Evolutionary conservation across 1,140 invertebrate species (phyloP), one percentile per base, ranked within the genome.

Genomic region (Ostrea edulis): DNA sequence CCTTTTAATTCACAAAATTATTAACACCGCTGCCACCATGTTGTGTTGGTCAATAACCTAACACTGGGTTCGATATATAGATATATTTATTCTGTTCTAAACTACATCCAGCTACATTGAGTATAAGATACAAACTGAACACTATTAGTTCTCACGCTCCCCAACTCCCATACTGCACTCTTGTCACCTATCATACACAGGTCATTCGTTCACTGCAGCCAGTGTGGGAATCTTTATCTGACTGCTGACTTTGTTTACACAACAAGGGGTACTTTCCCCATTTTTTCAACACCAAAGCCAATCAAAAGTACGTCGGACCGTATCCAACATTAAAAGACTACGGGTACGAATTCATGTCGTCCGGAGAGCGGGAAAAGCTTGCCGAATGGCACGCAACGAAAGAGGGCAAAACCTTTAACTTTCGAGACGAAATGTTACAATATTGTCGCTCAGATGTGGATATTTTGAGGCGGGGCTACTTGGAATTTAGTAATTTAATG

Each of bases 191-290:
- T n/a, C n/a, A n/a, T n/a, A n/a, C n/a, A n/a, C n/a, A n/a, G n/a
- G n/a, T n/a, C n/a, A n/a, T 17, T 58, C 55, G 20, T 58, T 58
- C 55, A 58, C 20, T 58, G 55, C 55, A 58, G 55, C 55, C 11
- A 58, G 55, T 20, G 4, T 58, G 55, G 55, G 55, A 58, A 58
- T 58, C 4, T 58, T 58, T 4, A 58, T 58, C 55, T 58, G 55
- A 58, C 5, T 58, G 55, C 55, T 17, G 55, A 58, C 55, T 17
- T 17, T 58, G 55, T 58, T 58, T 58, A 58, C 12, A 58, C 55
- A 17, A 58, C 55, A 87, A 90, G 52, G 90, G 90, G 0, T 90
- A 87, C 35, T 90, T 90, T 81, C 88, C 90, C 0, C 88, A 89
- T 86, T 81, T 86, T 0, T 89, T 89, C 35, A 89, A 89, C 62